phyloP scores from a whole-genome alignment of 2,888 invertebrate species.

The Drosophila mimica region DNA sequence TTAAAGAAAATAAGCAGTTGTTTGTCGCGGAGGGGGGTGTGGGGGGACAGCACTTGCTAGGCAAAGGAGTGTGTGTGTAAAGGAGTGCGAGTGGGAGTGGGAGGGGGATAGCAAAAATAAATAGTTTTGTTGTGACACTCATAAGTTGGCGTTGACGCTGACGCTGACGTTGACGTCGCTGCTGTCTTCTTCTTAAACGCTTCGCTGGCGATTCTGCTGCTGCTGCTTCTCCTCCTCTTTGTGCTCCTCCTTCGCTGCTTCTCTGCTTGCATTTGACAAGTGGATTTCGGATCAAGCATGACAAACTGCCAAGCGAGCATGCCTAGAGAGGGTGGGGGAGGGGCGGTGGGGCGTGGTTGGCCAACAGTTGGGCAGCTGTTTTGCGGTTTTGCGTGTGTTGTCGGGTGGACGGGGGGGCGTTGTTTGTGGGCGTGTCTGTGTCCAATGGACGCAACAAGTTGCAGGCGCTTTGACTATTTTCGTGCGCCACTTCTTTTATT shows the following conservation, averaged over 20 bases:
- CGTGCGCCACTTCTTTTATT: background rate
- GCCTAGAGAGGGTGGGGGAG: background rate
- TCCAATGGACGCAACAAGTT: conserved; percentile 54
- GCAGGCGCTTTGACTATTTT: conserved; percentile 27
- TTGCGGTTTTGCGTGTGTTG: conserved; percentile 34
- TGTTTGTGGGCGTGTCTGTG: conserved; percentile 34
- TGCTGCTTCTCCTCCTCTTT: background rate
- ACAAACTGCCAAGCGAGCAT: conserved; percentile 20
- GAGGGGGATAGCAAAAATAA: conserved; percentile 45
- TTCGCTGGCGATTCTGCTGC: conserved; percentile 36
- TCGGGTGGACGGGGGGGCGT: conserved; percentile 3
- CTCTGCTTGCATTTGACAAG: conserved; percentile 54
- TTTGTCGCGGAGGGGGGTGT: background rate
- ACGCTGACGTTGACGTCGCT: conserved; percentile 15
- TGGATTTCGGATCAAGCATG: conserved; percentile 47
- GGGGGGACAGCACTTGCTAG: background rate
- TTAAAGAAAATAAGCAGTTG: conserved; percentile 48
- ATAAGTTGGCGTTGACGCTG: conserved; percentile 60
- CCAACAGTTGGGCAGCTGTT: conserved; percentile 53
- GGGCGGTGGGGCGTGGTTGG: conserved; percentile 17
- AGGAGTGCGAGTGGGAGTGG: no score
- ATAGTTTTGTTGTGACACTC: conserved; percentile 78
- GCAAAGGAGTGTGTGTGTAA: conserved; percentile 2
- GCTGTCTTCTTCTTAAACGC: conserved; percentile 46
- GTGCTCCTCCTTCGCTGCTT: background rate